Evolutionary conservation across 2,113 vertebrate genomes (phyloP), one percentile per base, ranked within the genome.

Genomic region (Promerops cafer): DNA sequence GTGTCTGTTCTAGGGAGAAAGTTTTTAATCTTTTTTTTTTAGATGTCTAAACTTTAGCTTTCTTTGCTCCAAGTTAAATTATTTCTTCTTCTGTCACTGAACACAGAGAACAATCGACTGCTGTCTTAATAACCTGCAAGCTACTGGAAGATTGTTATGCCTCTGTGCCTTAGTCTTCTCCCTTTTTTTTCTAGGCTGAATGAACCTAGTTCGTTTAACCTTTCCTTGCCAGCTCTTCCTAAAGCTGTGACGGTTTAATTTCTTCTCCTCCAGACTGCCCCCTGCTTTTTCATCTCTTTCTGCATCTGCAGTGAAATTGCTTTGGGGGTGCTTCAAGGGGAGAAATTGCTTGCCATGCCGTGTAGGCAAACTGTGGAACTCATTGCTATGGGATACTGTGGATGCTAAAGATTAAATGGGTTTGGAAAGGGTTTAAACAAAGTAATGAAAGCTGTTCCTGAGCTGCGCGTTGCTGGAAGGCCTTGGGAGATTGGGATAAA

Each of bases 91-190:
- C 77, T 97, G 93, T 87, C 83, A 71, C 93, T 84, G 94, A 96
- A 93, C 94, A 95, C 77, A 84, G 65, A 96, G 94, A 94, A 95
- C 94, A 96, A 94, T 94, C 28, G 31, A 96, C 93, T 95, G 87
- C 91, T 89, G 95, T 96, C 94, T 96, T 95, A 95, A 97, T 95
- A 94, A 96, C 93, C 94, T 96, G 91, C 94, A 76, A 87, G 91
- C 87, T 95, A 49, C 78, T 94, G 77, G 91, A 92, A 92, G 94
- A 91, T 87, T 94, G 96, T 95, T 94, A 94, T 94, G 93, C 86
- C 70, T 97, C 80, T 19, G 27, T 94, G 93, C 89, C 64, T 91
- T 68, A 89, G 86, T 92, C 85, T 72, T 84, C 30, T 78, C 7
- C 42, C 26, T 78, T 53, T 83, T 63, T 44, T 59, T 82, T 20